Percentiles rank a stretch among this genome's conserved stretches.
Evolutionary conservation across 2,888 invertebrate genomes (phyloP).

Genomic region (Tetragonisca angustula): DNA sequence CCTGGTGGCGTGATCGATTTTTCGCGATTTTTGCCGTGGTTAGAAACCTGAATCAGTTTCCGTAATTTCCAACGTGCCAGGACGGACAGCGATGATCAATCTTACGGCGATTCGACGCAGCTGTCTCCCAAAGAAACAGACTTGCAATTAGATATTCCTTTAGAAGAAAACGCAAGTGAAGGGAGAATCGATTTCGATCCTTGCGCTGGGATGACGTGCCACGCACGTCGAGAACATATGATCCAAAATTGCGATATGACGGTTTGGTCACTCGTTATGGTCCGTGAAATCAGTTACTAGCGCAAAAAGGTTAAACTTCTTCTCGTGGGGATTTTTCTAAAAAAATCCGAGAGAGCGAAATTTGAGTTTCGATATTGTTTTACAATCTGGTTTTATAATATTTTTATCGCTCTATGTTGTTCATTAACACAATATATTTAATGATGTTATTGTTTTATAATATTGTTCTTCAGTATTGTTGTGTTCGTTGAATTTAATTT

Average conservation of each 20-base stretch:
- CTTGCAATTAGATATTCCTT: conserved; percentile 20
- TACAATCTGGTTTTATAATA: too few relatives aligned
- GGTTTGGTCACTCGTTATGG: too few relatives aligned
- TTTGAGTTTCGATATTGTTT: not conserved
- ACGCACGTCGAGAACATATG: too few relatives aligned
- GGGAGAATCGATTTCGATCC: conserved; percentile 42
- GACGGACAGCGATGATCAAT: conserved; percentile 59
- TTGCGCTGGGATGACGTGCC: too few relatives aligned
- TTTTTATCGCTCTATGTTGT: too few relatives aligned
- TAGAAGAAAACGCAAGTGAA: conserved; percentile 27
- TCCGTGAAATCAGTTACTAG: too few relatives aligned
- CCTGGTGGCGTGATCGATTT: conserved; percentile 25
- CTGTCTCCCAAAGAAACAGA: conserved; percentile 41
- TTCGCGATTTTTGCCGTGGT: conserved; percentile 29
- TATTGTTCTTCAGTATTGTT: not conserved
- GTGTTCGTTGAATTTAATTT: too few relatives aligned
- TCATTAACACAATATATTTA: too few relatives aligned
- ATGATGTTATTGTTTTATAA: too few relatives aligned
- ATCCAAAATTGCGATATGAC: too few relatives aligned
- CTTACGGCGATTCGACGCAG: conserved; percentile 56
- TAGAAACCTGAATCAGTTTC: conserved; percentile 61
- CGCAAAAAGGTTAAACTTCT: too few relatives aligned
- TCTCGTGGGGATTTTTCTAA: not conserved
- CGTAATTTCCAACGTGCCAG: conserved; percentile 59
- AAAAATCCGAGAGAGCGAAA: not conserved